Evolutionary conservation across 1,140 invertebrate species (phyloP), one percentile per base, ranked within the genome.

Genomic region (Lasioglossum albipes): DNA sequence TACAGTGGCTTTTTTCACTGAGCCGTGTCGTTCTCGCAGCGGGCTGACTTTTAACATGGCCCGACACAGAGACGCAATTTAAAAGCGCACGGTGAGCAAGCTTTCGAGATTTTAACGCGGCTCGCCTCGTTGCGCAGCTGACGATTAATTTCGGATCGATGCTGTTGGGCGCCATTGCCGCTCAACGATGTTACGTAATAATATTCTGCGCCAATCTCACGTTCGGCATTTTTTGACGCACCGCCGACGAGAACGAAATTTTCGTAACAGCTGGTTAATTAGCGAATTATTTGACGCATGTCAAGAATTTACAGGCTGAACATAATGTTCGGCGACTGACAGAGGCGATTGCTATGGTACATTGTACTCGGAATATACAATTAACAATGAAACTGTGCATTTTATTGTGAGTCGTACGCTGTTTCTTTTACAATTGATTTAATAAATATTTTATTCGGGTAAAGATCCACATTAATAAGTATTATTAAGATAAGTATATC

Each of bases 41-140:
- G 45, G 45, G 27, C 62, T 12, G 59, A 42, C 36, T 22, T 36
- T 72, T 61, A 61, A 61, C 49, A 27, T 20, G 54, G 54, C 59
- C 7, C 27, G 27, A 20, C 20, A 27, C 27, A 49, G 7, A 16
- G 73, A 27, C 7, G 74, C 22, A 75, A 75, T 75, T 75, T 54
- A 67, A 75, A 75, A 75, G 74, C 64, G 31, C 74, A 68, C n/a
- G 45, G 31, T 36, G n/a, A 20, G 49, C 49, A 52, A 75, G 74
- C 74, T 75, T 75, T 75, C 62, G 45, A 75, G 73, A 66, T 75
- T 75, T 68, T 67, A 75, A 75, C 74, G 49, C 64, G 64, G 22
- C 49, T n/a, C 10, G 62, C n/a, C 10, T 16, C 22, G 36, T 31
- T 45, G 16, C 62, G 45, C 36, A 4, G 42, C 57, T 27, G 20